Evolutionary conservation across 2,888 invertebrate genomes (phyloP), one percentile per base, ranked within the genome.

Genomic region (Chrysolina oricalcia): DNA sequence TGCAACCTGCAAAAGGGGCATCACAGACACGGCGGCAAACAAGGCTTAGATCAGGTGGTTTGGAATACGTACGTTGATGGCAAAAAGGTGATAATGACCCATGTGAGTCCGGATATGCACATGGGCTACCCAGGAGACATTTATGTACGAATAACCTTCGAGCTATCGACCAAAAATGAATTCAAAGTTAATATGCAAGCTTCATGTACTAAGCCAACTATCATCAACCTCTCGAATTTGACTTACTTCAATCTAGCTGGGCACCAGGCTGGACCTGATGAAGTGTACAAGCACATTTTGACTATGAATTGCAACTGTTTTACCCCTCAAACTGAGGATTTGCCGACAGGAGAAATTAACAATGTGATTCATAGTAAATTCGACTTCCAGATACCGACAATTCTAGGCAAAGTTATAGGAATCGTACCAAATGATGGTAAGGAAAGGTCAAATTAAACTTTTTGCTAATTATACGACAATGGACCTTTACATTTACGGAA

Each of bases 201-300:
- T n/a, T 92, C 92, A 6, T 91, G 94, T 1, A 93, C 93, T 5
- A 93, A 94, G 84, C 91, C 94, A 0, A 97, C 97, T 0, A 92
- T 95, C 0, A 89, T 98, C 75, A 97, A 96, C 87, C 89, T 98
- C 70, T 96, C 96, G 68, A 95, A 95, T 87, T 93, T 97, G 82
- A 91, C 94, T 0, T 98, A 95, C 87, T 97, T 98, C 88, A 98
- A 98, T 89, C 90, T 98, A 53, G 96, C 93, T 50, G 98, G 97
- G 13, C 96, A 97, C 89, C 94, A 94, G 56, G 85, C 92, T 4
- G 95, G 95, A 0, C 86, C 90, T 0, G 90, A 91, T 4, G 91
- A 91, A 69, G 86, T 95, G 75, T 91, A 91, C 80, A 92, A 93
- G 17, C 96, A 96, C 86, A 89, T 91, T 27, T 88, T 96, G n/a